These are phyloP conservation scores for Trichonephila inaurata DNA, from an alignment of 1,140 invertebrate genomes.

Conservation along the genomic window DNA sequence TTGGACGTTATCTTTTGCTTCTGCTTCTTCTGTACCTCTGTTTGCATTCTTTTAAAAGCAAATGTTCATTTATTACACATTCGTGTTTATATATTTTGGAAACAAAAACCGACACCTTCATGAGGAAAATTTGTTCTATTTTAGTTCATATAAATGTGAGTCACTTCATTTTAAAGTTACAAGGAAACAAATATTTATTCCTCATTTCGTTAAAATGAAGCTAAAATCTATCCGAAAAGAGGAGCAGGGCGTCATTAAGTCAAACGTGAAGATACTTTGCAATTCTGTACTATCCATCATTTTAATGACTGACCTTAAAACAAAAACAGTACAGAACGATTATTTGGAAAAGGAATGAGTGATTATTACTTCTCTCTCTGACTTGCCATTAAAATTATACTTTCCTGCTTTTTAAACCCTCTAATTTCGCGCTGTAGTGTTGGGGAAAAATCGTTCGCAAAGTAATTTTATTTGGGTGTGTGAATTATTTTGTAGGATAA, in stretches of 20 bases:
- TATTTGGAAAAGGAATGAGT: constrained; percentile 68
- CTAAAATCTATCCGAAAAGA: neutral
- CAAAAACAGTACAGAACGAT: constrained; percentile 50
- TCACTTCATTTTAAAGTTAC: no score
- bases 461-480: constrained; percentile 52
- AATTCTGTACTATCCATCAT: constrained; percentile 60
- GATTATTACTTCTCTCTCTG: constrained; percentile 31
- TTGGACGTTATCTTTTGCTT: no score
- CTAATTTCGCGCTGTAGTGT: neutral
- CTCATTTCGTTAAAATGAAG: neutral
- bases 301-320: constrained; percentile 60
- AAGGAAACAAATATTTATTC: no score
- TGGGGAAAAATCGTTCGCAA: neutral
- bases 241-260: constrained; percentile 14
- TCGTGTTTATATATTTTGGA: no score
- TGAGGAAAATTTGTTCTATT: no score
- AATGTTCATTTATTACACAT: no score
- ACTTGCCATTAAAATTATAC: constrained; percentile 64
- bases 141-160: no score
- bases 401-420: constrained; percentile 1
- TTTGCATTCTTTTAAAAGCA: no score
- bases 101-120: no score
- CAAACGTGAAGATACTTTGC: constrained; percentile 67
- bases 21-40: no score
- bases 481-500: constrained; percentile 43